phyloP scores from a whole-genome alignment of 1,140 invertebrate species.

The Yoshiicerus persimilis region DNA sequence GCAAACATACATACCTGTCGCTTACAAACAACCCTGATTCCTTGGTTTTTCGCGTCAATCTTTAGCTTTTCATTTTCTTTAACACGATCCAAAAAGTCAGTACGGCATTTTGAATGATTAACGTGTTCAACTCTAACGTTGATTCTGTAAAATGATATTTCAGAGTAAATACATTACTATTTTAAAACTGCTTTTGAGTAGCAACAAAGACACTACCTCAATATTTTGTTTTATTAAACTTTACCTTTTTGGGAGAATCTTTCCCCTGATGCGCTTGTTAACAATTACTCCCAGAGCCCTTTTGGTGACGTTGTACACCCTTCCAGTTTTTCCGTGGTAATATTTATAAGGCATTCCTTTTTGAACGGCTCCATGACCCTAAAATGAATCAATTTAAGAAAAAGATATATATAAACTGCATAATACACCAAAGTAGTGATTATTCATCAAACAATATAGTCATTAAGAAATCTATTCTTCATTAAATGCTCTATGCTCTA shows the following conservation, averaged over 20 bases:
- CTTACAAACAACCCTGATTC: slow-evolving; percentile 71
- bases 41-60: slow-evolving; percentile 79
- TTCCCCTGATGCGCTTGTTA: slow-evolving; percentile 94
- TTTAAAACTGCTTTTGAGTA: too few species aligned
- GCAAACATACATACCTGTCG: slow-evolving; percentile 63
- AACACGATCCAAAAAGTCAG: slow-evolving; percentile 91
- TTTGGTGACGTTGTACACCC: slow-evolving; percentile 95
- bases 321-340: slow-evolving; percentile 97
- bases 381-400: neutral
- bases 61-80: slow-evolving; percentile 83
- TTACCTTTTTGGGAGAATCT: slow-evolving; percentile 86
- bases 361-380: slow-evolving; percentile 97
- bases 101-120: slow-evolving; percentile 92
- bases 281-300: slow-evolving; percentile 98
- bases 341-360: slow-evolving; percentile 99
- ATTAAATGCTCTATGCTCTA: too few species aligned
- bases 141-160: slow-evolving; percentile 68
- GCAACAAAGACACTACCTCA: too few species aligned
- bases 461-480: too few species aligned
- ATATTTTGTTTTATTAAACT: neutral
- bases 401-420: too few species aligned
- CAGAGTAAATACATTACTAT: too few species aligned
- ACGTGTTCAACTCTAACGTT: slow-evolving; percentile 97
- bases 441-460: too few species aligned
- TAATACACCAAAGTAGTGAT: neutral